A percentile compares a stretch with the other conserved stretches of the same genome.
These are phyloP conservation scores for Lucinisca nassula DNA, from an alignment of 2,888 invertebrate species.

Conservation along the genomic window DNA sequence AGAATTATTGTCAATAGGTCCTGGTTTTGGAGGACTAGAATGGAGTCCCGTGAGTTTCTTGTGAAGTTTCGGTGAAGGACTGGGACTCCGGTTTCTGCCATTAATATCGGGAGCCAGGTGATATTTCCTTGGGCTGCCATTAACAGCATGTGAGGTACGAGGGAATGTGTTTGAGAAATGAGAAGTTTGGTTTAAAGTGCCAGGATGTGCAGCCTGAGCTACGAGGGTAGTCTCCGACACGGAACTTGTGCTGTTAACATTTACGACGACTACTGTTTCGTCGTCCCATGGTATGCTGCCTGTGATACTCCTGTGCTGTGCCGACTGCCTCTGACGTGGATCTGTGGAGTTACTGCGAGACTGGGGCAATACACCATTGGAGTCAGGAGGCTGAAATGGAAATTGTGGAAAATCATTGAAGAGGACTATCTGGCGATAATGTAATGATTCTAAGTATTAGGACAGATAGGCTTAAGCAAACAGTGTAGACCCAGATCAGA, in stretches of 20 bases:
- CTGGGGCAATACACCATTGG: slow-evolving; percentile 40
- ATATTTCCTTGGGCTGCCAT: slow-evolving; percentile 73
- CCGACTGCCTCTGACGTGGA: slow-evolving; percentile 47
- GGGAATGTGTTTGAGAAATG: slow-evolving; percentile 66
- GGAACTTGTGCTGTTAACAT: slow-evolving; percentile 66
- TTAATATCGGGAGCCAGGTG: slow-evolving; percentile 73
- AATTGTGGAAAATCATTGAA: too few relatives aligned
- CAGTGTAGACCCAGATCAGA: too few relatives aligned
- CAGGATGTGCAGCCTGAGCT: slow-evolving; percentile 17
- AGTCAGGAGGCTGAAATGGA: not conserved
- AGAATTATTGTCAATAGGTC: slow-evolving; percentile 93
- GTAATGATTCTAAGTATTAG: too few relatives aligned
- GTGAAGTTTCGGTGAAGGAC: slow-evolving; percentile 80
- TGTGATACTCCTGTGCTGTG: slow-evolving; percentile 54
- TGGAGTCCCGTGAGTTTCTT: slow-evolving; percentile 68
- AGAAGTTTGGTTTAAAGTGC: slow-evolving; percentile 36
- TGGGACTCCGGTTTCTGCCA: slow-evolving; percentile 75
- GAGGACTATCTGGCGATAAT: too few relatives aligned
- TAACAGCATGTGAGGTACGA: slow-evolving; percentile 65
- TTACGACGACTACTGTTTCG: slow-evolving; percentile 81
- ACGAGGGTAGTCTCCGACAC: slow-evolving; percentile 43
- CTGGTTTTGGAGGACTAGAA: slow-evolving; percentile 89
- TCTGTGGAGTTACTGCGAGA: slow-evolving; percentile 53
- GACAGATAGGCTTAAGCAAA: too few relatives aligned
- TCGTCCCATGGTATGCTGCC: slow-evolving; percentile 80